phyloP scores from a whole-genome alignment of 2,113 vertebrate species.

The Cyprinus carpio region DNA sequence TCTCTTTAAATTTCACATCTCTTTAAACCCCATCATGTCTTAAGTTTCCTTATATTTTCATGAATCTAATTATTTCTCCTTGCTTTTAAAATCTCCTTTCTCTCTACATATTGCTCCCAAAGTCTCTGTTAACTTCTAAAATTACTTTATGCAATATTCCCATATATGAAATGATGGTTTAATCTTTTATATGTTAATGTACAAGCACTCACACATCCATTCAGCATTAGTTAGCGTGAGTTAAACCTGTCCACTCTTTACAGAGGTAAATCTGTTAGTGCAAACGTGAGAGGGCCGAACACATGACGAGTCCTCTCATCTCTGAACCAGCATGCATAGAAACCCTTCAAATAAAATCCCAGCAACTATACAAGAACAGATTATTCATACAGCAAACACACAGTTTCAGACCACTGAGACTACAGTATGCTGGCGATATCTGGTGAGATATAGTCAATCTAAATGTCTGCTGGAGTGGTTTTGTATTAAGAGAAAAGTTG shows the following conservation, averaged over 20 bases:
- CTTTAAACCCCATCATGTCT: too few relatives aligned
- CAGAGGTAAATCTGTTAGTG: conserved; percentile 12
- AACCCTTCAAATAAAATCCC: background rate
- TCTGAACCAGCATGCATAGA: background rate
- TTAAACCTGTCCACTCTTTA: background rate
- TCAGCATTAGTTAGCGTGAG: background rate
- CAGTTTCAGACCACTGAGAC: background rate
- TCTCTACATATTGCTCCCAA: too few relatives aligned
- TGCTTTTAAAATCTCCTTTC: too few relatives aligned
- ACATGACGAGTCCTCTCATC: background rate
- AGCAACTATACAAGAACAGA: background rate
- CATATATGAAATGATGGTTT: background rate
- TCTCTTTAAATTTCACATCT: background rate
- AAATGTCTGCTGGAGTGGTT: background rate
- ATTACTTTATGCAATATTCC: background rate
- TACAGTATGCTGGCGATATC: background rate
- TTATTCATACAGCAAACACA: background rate
- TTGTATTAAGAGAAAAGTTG: background rate
- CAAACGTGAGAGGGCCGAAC: too few relatives aligned
- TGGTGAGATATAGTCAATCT: background rate
- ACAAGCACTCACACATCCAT: background rate
- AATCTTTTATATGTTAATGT: background rate
- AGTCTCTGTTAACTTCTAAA: too few relatives aligned
- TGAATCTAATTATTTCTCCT: too few relatives aligned
- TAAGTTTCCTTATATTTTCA: too few relatives aligned